A percentile compares a stretch with the other conserved stretches of the same genome.
Evolutionary conservation across 2,113 vertebrate species (phyloP).

Genomic region (Hydrochoerus hydrochaeris): DNA sequence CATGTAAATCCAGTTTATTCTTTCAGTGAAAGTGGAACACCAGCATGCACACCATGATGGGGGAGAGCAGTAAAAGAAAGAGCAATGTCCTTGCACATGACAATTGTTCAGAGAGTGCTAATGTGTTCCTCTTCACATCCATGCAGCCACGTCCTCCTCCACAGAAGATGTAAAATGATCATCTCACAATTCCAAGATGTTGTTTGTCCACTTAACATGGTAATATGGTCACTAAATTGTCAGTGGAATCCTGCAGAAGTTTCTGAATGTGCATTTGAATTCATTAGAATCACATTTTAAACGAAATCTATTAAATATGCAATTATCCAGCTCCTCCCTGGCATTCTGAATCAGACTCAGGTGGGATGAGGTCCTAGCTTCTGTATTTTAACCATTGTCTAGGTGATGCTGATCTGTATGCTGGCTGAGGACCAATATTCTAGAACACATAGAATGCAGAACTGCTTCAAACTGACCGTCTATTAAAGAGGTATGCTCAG

Average conservation of each 20-base stretch:
- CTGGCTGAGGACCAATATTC: slow-evolving; percentile 24
- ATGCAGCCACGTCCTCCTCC: not conserved
- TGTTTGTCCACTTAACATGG: not conserved
- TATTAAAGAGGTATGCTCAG: slow-evolving; percentile 60
- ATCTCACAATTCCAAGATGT: not conserved
- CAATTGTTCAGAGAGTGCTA: not conserved
- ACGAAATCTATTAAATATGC: not conserved
- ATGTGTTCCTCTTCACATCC: not conserved
- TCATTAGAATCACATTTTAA: not conserved
- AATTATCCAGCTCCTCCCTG: not conserved
- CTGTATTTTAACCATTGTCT: not conserved
- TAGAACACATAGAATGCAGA: slow-evolving; percentile 46
- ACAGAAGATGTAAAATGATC: not conserved
- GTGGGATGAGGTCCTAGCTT: not conserved
- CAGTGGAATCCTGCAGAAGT: not conserved
- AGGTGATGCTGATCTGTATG: not conserved
- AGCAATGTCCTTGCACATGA: not conserved
- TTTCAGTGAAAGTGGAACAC: not conserved
- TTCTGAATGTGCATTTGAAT: not conserved
- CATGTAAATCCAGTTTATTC: slow-evolving; percentile 32
- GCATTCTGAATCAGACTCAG: not conserved
- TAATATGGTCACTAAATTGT: slow-evolving; percentile 7
- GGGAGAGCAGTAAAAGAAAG: not conserved
- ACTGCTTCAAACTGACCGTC: slow-evolving; percentile 49
- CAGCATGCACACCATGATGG: not conserved